Percentiles rank a stretch among this genome's conserved stretches.
phyloP scores from a whole-genome alignment of 2,888 invertebrate species.

The Acronicta leporina region DNA sequence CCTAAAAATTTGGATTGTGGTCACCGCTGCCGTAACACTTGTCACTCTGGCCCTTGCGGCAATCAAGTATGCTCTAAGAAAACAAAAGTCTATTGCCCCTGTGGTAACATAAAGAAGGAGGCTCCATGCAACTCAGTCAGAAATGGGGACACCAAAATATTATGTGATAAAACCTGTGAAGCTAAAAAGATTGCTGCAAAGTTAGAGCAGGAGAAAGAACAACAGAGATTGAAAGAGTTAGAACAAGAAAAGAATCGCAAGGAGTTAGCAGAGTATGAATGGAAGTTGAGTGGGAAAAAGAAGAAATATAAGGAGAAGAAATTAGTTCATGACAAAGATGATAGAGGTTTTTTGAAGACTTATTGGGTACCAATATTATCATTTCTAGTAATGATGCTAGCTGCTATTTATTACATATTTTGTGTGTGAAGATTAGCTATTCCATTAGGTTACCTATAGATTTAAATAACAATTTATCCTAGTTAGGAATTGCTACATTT shows the following conservation, averaged over 20 bases:
- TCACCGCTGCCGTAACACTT: conserved; percentile 93
- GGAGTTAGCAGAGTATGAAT: conserved; percentile 93
- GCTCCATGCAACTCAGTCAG: conserved; percentile 90
- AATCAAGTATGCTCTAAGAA: conserved; percentile 93
- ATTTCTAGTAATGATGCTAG: conserved; percentile 63
- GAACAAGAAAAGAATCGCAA: conserved; percentile 92
- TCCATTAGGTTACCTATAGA: conserved; percentile 2
- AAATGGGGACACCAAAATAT: conserved; percentile 81
- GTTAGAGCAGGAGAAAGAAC: conserved; percentile 86
- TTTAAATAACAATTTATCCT: conserved; percentile 18
- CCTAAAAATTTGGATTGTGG: conserved; percentile 96
- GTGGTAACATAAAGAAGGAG: conserved; percentile 93
- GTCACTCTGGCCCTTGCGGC: conserved; percentile 93
- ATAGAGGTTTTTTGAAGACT: conserved; percentile 76
- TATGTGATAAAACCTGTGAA: conserved; percentile 91
- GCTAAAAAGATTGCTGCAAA: conserved; percentile 88
- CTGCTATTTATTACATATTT: conserved; percentile 65
- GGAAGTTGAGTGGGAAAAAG: conserved; percentile 92
- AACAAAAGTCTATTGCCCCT: conserved; percentile 93
- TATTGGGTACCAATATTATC: conserved; percentile 82
- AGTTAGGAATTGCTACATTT: conserved; percentile 26
- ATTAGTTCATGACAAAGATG: conserved; percentile 80
- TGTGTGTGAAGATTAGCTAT: conserved; percentile 47
- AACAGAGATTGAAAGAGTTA: conserved; percentile 87
- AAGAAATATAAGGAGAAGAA: conserved; percentile 86